Evolutionary conservation across 2,113 vertebrate genomes (phyloP).

Genomic region (Xyrauchen texanus): DNA sequence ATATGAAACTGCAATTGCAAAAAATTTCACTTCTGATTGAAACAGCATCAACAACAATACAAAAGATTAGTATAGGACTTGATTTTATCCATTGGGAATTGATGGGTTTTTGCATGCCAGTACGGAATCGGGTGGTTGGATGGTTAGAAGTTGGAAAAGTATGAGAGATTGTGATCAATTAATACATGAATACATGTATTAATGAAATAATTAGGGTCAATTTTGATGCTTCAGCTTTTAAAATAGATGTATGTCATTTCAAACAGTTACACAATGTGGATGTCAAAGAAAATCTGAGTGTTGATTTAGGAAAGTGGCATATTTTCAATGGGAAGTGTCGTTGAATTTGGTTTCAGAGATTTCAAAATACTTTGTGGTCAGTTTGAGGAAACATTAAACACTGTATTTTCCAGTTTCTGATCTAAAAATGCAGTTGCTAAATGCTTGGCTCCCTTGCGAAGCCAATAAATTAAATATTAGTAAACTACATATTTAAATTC

Average conservation of each 20-base stretch:
- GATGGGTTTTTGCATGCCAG: neutral
- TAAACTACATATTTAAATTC: constrained; percentile 60
- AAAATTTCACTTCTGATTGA: neutral
- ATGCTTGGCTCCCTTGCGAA: constrained; percentile 58
- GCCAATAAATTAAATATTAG: constrained; percentile 65
- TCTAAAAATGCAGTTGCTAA: constrained; percentile 60
- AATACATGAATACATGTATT: too few relatives aligned
- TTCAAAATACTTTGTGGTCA: constrained; percentile 52
- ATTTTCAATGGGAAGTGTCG: neutral
- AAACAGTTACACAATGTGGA: neutral
- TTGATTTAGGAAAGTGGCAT: neutral
- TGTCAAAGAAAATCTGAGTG: neutral
- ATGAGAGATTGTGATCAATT: too few relatives aligned
- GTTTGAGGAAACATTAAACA: constrained; percentile 55
- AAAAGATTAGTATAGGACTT: neutral
- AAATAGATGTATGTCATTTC: neutral
- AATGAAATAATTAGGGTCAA: too few relatives aligned
- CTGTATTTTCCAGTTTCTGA: constrained; percentile 55
- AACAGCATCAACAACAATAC: neutral
- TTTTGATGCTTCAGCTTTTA: neutral
- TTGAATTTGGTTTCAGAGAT: constrained; percentile 27
- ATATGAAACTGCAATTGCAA: too few relatives aligned
- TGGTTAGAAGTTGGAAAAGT: too few relatives aligned
- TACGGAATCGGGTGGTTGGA: too few relatives aligned
- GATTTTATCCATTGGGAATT: neutral